Percentiles rank a stretch among this genome's conserved stretches.
These are phyloP conservation scores for Caenorhabditis doughertyi DNA, from an alignment of 2,888 invertebrate species.

Conservation along the genomic window DNA sequence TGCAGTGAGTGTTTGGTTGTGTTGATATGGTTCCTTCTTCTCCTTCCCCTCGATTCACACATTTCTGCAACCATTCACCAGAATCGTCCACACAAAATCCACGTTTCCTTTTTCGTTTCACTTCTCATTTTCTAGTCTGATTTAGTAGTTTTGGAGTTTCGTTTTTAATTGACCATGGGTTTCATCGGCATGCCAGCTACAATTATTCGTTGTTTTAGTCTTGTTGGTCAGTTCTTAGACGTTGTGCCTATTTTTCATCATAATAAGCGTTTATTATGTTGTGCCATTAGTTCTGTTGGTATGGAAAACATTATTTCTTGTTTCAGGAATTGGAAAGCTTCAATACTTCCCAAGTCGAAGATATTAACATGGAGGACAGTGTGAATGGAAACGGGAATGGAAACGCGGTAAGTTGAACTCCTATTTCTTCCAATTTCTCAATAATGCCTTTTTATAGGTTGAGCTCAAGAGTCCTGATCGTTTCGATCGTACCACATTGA, in stretches of 20 bases:
- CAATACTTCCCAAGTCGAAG: constrained; percentile 59
- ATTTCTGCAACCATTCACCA: constrained; percentile 37
- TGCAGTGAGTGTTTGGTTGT: constrained; percentile 59
- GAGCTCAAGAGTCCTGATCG: constrained; percentile 66
- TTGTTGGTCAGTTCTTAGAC: constrained; percentile 16
- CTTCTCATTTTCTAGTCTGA: constrained; percentile 6
- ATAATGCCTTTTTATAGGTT: constrained; percentile 15
- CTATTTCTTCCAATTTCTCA: background rate
- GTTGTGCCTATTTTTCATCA: constrained; percentile 28
- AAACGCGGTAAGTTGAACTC: constrained; percentile 7
- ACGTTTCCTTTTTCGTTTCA: constrained; percentile 35
- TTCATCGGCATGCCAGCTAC: constrained; percentile 9
- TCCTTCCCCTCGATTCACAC: constrained; percentile 19
- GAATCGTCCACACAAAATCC: no score
- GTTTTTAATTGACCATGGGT: background rate
- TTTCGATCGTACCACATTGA: constrained; percentile 63
- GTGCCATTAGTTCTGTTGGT: constrained; percentile 16
- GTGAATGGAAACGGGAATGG: constrained; percentile 58
- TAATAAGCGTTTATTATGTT: constrained; percentile 15
- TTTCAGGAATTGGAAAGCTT: constrained; percentile 63
- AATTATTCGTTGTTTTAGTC: constrained; percentile 7
- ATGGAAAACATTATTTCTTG: background rate
- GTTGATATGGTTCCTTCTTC: constrained; percentile 37
- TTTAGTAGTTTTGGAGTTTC: constrained; percentile 12
- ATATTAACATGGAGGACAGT: constrained; percentile 61